phyloP scores from a whole-genome alignment of 2,113 vertebrate genomes.

The Stictonetta naevosa region DNA sequence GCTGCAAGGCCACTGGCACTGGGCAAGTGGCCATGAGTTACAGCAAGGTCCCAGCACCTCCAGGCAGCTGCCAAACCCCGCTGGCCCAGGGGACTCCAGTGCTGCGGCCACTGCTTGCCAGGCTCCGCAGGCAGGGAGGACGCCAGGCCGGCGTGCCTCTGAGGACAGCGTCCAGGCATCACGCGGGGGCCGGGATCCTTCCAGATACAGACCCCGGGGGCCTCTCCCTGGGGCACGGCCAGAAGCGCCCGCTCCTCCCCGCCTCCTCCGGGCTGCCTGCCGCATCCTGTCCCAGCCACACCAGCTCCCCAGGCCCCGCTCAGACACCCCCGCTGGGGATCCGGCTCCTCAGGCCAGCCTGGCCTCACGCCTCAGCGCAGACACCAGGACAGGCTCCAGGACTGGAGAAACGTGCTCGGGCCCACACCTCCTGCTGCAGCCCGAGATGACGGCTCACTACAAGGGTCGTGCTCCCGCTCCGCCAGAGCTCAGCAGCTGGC shows the following conservation, averaged over 20 bases:
- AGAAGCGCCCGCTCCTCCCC: not conserved
- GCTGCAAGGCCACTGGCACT: not conserved
- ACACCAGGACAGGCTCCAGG: not conserved
- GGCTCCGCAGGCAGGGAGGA: accelerated
- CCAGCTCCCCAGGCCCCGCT: not conserved
- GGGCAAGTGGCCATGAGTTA: too few relatives aligned
- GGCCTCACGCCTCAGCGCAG: accelerated
- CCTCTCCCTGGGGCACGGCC: constrained; percentile 5
- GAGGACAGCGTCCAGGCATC: constrained; percentile 5
- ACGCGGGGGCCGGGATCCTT: not conserved
- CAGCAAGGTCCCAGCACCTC: not conserved
- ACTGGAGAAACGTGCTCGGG: accelerated
- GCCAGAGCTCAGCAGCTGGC: accelerated
- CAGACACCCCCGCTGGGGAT: not conserved
- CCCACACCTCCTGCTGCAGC: not conserved
- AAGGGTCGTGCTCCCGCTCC: not conserved
- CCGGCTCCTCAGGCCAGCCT: not conserved
- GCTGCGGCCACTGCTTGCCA: accelerated
- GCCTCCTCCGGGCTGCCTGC: not conserved
- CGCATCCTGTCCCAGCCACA: not conserved
- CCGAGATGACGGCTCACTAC: not conserved
- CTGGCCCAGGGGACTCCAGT: not conserved
- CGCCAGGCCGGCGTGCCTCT: not conserved
- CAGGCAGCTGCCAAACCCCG: accelerated
- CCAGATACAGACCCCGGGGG: not conserved